Conservation (phyloP, 1,140 invertebrate genomes). For the Melanaphis sacchari region DNA sequence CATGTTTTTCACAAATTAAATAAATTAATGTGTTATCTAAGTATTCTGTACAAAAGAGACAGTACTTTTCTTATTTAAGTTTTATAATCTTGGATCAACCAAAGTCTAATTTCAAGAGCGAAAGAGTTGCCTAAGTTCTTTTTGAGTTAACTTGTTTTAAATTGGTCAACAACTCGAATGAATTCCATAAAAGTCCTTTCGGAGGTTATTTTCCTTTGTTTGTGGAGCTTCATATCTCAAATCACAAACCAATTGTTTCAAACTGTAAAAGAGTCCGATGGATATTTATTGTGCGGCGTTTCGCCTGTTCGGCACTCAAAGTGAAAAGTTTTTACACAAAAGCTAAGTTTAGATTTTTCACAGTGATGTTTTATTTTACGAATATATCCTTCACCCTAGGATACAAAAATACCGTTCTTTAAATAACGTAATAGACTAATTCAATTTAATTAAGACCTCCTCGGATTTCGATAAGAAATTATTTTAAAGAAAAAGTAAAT, state of each 20-base stretch:
- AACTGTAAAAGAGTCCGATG: background rate
- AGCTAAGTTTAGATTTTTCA: background rate
- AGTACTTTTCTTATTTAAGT: background rate
- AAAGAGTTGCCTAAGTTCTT: background rate
- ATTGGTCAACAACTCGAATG: slow-evolving; percentile 18
- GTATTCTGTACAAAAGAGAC: background rate
- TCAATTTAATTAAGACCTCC: background rate
- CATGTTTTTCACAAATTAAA: background rate
- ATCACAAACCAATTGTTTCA: slow-evolving; percentile 26
- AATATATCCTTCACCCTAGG: background rate
- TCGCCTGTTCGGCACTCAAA: slow-evolving; percentile 1
- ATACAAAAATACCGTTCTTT: background rate
- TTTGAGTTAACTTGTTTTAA: slow-evolving; percentile 9
- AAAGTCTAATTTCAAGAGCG: background rate
- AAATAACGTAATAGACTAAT: background rate
- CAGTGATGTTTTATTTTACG: background rate
- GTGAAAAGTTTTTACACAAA: slow-evolving; percentile 27
- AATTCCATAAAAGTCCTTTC: background rate
- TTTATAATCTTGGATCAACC: background rate
- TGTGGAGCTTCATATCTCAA: background rate
- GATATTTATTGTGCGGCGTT: slow-evolving; percentile 31
- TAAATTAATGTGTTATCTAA: background rate
- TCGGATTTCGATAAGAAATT: background rate
- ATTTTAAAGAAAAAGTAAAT: background rate
- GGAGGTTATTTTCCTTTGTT: slow-evolving; percentile 27